Base-by-base conservation (phyloP, 2,888 invertebrate species). In the Leptarthrus brevirostris region DNA sequence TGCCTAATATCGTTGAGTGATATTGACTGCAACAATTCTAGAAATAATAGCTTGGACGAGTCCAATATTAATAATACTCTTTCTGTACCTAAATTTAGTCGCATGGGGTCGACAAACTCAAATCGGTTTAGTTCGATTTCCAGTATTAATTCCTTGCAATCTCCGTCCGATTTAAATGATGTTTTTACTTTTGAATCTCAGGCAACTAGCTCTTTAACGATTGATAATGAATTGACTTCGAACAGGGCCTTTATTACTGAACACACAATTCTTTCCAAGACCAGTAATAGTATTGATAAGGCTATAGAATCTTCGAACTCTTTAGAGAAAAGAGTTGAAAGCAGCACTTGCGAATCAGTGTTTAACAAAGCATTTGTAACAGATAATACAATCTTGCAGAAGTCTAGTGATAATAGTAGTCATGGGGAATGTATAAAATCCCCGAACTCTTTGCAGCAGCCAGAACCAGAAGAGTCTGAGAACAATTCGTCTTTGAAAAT, bases 11-110 rank as follows among this genome's bases (percentile, higher is more conserved):
- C 22, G 14, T 22, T 66, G 2, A 22, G 44, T n/a, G 24, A 24
- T 8, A 20, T 2, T 18, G 52, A 20, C 8, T 5, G n/a, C 1
- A 14, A 52, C 5, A 18, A 18, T 12, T 6, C 3, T 3, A 3
- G 16, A 1, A 1, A 52, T 1, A 14, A 20, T 18, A 18, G 4
- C 3, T 18, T 5, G 8, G 18, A 6, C 3, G 22, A 20, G 6
- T 16, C 8, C 5, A 6, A 20, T 18, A 2, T 18, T 10, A 22
- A 52, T 14, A 24, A 66, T 47, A 5, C 76, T 78, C 53, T 78
- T 77, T 14, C 74, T 74, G 2, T 26, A 71, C 16, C 47, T 4
- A 40, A 20, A 36, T 22, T 24, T 6, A 18, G 18, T 6, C 20
- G 52, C 14, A 26, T 18, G 1, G 54, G 24, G 0, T 54, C 72